Conservation (phyloP, 2,113 vertebrate genomes). For the Meleagris gallopavo region DNA sequence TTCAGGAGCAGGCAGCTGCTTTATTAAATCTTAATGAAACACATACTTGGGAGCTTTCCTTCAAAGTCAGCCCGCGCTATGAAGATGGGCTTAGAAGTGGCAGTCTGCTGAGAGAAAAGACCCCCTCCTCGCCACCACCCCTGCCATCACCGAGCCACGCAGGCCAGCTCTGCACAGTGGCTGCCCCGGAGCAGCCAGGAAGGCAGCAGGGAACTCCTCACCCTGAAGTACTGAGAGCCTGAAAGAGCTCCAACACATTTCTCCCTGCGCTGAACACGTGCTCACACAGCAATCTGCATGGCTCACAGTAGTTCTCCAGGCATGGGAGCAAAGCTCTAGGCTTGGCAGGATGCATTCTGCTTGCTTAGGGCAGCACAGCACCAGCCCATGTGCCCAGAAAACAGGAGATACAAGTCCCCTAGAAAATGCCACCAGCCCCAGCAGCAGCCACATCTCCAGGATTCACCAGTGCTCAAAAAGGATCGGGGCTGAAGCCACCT, state of each 20-base stretch:
- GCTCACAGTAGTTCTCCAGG: fast-evolving
- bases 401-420: no score
- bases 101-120: constrained; percentile 42
- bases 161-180: neutral
- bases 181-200: fast-evolving
- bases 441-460: neutral
- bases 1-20: constrained; percentile 54
- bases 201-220: fast-evolving
- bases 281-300: fast-evolving
- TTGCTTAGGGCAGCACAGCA: neutral
- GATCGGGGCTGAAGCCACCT: neutral
- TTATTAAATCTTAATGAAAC: constrained; percentile 76
- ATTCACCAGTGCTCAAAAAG: neutral
- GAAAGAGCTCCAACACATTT: fast-evolving
- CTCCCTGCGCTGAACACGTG: neutral
- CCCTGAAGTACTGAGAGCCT: neutral
- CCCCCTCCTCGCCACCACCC: neutral
- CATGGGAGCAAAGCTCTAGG: neutral
- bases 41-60: constrained; percentile 57
- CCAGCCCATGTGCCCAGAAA: neutral
- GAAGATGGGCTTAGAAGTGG: constrained; percentile 54
- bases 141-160: fast-evolving
- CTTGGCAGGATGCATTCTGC: neutral
- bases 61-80: constrained; percentile 42
- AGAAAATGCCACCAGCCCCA: neutral